These are phyloP conservation scores for Sternarchorhynchus goeldii DNA, from an alignment of 2,797 vertebrate genomes.

Conservation along the genomic window DNA sequence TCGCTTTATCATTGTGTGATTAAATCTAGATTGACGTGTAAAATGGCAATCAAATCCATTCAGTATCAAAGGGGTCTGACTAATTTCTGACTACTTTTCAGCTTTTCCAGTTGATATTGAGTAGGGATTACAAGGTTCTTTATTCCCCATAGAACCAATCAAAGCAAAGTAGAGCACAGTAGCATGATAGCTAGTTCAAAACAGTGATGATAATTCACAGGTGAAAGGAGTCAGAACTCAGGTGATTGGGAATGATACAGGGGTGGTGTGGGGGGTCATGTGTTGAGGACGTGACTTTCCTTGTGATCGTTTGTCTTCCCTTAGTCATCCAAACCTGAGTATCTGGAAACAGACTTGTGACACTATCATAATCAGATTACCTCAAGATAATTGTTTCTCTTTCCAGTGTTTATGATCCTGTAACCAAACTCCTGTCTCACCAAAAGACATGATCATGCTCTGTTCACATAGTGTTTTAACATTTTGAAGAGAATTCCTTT, in stretches of 20 bases:
- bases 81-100: background rate
- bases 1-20: too few species aligned
- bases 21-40: too few species aligned
- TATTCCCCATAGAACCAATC: slow-evolving; percentile 41
- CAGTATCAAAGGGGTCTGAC: too few species aligned
- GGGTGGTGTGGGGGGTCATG: background rate
- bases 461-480: background rate
- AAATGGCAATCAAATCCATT: too few species aligned
- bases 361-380: slow-evolving; percentile 39
- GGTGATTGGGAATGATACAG: background rate
- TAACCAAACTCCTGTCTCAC: slow-evolving; percentile 29
- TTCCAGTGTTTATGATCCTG: slow-evolving; percentile 26
- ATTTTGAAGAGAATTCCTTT: slow-evolving; percentile 5
- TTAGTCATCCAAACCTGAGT: slow-evolving; percentile 27
- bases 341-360: slow-evolving; percentile 25
- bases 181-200: slow-evolving; percentile 9
- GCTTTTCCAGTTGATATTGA: background rate
- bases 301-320: slow-evolving; percentile 19
- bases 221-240: background rate
- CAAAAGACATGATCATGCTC: slow-evolving; percentile 22
- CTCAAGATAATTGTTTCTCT: slow-evolving; percentile 27
- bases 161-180: slow-evolving; percentile 22
- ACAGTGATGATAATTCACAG: too few species aligned
- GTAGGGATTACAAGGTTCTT: too few species aligned
- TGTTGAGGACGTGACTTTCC: slow-evolving; percentile 1